Percentiles rank a stretch among this genome's conserved stretches.
These are phyloP conservation scores for Neodontobutis hainanensis DNA, from an alignment of 2,113 vertebrate species.

Conservation along the genomic window DNA sequence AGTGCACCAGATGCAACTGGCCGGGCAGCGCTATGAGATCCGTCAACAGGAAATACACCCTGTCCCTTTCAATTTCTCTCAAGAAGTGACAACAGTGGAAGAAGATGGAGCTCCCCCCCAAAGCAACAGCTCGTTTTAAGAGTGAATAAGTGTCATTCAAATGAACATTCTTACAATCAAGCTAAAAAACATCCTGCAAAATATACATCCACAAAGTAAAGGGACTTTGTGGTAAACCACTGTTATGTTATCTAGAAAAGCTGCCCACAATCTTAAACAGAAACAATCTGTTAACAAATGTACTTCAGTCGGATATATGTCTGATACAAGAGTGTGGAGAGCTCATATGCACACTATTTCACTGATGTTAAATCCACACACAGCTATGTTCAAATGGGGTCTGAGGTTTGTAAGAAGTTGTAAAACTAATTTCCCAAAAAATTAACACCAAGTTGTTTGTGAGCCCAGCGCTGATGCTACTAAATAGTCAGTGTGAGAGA, in stretches of 20 bases:
- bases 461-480: too few relatives aligned
- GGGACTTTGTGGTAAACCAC: background rate
- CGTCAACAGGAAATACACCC: slow-evolving; percentile 68
- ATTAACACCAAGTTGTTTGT: too few relatives aligned
- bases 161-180: slow-evolving; percentile 33
- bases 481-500: too few relatives aligned
- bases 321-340: too few relatives aligned
- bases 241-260: background rate
- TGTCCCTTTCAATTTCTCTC: slow-evolving; percentile 61
- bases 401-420: too few relatives aligned
- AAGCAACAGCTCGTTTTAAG: slow-evolving; percentile 12
- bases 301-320: too few relatives aligned
- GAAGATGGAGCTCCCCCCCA: slow-evolving; percentile 10
- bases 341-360: too few relatives aligned
- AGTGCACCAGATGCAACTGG: slow-evolving; percentile 69
- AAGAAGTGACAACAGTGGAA: slow-evolving; percentile 44
- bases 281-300: too few relatives aligned
- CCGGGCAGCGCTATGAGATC: slow-evolving; percentile 46
- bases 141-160: slow-evolving; percentile 19
- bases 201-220: slow-evolving; percentile 4
- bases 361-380: too few relatives aligned
- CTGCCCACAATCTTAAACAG: too few relatives aligned
- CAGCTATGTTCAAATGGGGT: too few relatives aligned
- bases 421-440: too few relatives aligned
- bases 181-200: background rate